Base-by-base conservation (phyloP, 30 jellyfish, hydroid and myxozoan genomes). In the Sanderia malayensis region DNA sequence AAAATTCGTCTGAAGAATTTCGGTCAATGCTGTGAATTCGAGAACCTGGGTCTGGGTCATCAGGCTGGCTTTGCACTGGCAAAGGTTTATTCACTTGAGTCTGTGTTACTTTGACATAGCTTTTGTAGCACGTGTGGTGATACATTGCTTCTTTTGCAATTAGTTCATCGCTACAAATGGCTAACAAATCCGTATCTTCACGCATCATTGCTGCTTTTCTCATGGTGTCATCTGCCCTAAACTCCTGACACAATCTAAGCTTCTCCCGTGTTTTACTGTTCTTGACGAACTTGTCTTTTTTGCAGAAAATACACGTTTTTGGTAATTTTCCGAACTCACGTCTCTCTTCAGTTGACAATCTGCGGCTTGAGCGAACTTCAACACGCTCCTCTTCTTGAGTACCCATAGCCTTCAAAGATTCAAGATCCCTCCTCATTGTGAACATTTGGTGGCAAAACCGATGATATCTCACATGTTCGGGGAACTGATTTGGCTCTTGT, bases 91-190 rank as follows among this genome's bases (percentile, higher is more conserved):
- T 57, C 22, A n/a, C 68, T n/a, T 57, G 31, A 24, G 27, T 57
- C 31, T 20, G 68, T 19, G 31, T 20, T 18, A 62, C 59, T 23
- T 28, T 24, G 58, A 29, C 58, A 24, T 10, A 17, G 9, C 44
- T 27, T 65, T 46, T 65, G 70, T 65, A 65, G 62, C 78, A 65
- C 28, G 78, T 65, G 11, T 7, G 1, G 58, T 65, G 70, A 21
- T 65, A 65, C 21, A 7, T 9, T 4, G 78, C 78, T 65, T 65
- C 78, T 46, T 65, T 65, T 7, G 78, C 78, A 7, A 65, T 28
- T n/a, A 65, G 27, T 31, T 65, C 78, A 21, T 65, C 20, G 27
- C 62, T 7, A 27, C 59, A 24, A 33, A 65, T 33, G 17, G 78
- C 78, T 2, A 65, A 24, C 27, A 57, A n/a, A n/a, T 57, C 68